These are phyloP conservation scores for Sarcophaga peregrina DNA, from an alignment of 1,140 invertebrate genomes.

Conservation along the genomic window DNA sequence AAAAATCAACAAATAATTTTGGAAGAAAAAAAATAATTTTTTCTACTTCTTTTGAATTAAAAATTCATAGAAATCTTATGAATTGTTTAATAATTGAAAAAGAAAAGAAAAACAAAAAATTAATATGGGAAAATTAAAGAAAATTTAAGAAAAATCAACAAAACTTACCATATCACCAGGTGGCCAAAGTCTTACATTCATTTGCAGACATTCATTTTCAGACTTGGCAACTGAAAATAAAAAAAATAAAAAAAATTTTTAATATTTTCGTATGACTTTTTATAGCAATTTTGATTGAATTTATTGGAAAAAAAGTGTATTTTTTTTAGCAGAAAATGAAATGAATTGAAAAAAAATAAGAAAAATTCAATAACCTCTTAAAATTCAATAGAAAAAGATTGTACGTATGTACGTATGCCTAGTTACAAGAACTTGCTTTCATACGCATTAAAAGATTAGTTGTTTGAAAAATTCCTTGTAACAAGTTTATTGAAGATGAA, in stretches of 20 bases:
- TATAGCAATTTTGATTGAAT: not conserved
- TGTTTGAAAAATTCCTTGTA: not conserved
- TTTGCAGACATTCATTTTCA: too few relatives aligned
- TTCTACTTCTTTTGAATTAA: not conserved
- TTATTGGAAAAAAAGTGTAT: too few relatives aligned
- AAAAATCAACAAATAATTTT: too few relatives aligned
- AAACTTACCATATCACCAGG: not conserved
- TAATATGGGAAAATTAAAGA: not conserved
- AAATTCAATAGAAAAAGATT: not conserved
- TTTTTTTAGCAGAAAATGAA: too few relatives aligned
- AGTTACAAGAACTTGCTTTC: not conserved
- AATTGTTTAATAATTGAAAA: conserved; percentile 7
- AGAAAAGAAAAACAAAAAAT: not conserved
- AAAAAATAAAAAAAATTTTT: too few relatives aligned
- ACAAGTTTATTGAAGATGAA: too few relatives aligned
- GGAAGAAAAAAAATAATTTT: too few relatives aligned
- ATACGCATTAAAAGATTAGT: not conserved
- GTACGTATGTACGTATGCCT: too few relatives aligned
- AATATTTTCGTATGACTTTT: too few relatives aligned
- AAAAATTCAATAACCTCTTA: not conserved
- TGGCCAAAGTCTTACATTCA: too few relatives aligned
- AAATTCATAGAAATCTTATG: not conserved
- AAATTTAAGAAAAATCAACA: not conserved
- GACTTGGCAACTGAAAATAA: too few relatives aligned
- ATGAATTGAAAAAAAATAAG: not conserved